Evolutionary conservation across 23 tunicate species (phyloP), one percentile per base, ranked within the genome.

Genomic region (Halocynthia aurantium): DNA sequence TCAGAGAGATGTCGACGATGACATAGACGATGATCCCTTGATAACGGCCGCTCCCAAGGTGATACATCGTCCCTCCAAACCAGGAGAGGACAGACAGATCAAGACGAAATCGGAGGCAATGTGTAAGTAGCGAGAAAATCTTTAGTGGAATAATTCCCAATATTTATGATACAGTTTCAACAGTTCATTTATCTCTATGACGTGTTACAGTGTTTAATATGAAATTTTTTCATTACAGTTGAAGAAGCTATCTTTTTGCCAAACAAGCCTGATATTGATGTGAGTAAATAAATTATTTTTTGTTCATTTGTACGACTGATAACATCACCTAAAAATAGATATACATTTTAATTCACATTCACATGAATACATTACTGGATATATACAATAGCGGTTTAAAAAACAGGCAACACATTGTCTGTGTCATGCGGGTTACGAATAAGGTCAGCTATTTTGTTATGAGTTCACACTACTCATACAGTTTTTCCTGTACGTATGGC

Each of bases 51-150:
- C 68, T 21, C 66, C 89, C 7, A 84, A 86, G 54, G 73, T 82
- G 9, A 57, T 73, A 22, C 90, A 87, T 66, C 84, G 86, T 9
- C 84, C 91, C 52, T 67, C 85, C 8, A 71, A 63, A 67, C 84
- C 81, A 6, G 79, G 79, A 13, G 93, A 82, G 49, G 98, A 92
- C 50, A 31, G 92, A 50, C 87, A 85, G 53, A 67, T 54, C 5
- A 92, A 92, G 70, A 81, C 98, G 17, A 85, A 86, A 62, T 92
- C 98, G 12, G 98, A 92, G 73, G 85, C 79, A 7, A 81, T 81
- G 65, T 80, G 97, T 91, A 70, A 84, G 95, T 72, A 5, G 13
- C 12, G 40, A 31, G 44, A 31, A 31, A n/a, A n/a, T n/a, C n/a
- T n/a, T n/a, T n/a, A n/a, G n/a, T n/a, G n/a, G n/a, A n/a, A n/a